phyloP scores from a whole-genome alignment of 2,888 invertebrate genomes.

The Eugnorisma glareosa region DNA sequence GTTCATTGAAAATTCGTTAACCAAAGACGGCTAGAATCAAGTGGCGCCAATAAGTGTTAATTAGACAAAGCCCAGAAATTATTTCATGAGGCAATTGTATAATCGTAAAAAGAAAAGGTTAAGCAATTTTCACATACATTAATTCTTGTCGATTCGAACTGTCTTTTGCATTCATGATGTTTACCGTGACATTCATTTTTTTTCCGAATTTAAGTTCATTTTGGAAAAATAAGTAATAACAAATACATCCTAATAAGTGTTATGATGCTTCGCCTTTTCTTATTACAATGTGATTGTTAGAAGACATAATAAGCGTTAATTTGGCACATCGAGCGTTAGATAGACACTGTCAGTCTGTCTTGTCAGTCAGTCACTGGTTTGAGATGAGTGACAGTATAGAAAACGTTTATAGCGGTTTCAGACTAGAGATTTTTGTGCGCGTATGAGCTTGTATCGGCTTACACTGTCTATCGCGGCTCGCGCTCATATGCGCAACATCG shows the following conservation, averaged over 20 bases:
- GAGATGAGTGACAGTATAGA: background rate
- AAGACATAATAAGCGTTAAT: constrained; percentile 7
- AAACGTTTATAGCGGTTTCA: background rate
- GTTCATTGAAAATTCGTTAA: background rate
- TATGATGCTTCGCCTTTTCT: constrained; percentile 1
- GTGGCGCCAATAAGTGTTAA: background rate
- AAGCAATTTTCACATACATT: background rate
- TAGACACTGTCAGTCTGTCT: background rate
- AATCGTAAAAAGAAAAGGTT: background rate
- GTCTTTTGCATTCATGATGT: background rate
- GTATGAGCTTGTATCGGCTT: background rate
- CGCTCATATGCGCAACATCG: background rate
- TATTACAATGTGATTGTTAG: background rate
- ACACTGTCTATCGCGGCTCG: background rate
- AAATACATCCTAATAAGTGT: background rate
- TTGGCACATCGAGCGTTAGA: constrained; percentile 22
- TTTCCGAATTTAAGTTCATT: background rate
- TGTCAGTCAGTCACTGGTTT: background rate
- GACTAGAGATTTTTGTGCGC: background rate
- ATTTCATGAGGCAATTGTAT: background rate
- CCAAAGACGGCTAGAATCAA: background rate
- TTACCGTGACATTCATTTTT: background rate
- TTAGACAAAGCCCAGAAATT: too few species aligned
- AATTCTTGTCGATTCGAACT: too few species aligned
- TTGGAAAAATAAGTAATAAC: background rate